These are phyloP conservation scores for Trichosurus vulpecula DNA, from an alignment of 2,797 vertebrate species.

Conservation along the genomic window DNA sequence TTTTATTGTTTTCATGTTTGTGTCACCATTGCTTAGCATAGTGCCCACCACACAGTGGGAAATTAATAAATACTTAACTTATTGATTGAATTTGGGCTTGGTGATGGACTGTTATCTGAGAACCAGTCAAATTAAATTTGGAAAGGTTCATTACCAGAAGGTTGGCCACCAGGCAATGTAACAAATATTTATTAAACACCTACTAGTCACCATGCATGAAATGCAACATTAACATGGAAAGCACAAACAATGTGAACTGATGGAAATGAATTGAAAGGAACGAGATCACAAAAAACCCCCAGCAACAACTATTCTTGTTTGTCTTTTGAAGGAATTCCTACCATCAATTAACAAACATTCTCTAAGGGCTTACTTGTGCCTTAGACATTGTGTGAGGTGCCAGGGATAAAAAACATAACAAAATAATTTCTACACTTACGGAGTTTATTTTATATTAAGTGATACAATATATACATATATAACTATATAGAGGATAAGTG, in stretches of 20 bases:
- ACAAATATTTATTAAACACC: background rate
- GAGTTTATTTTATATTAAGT: background rate
- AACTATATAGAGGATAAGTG: background rate
- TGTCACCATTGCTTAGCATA: background rate
- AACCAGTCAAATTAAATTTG: background rate
- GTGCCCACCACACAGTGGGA: background rate
- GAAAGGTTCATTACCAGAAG: background rate
- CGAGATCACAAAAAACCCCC: background rate
- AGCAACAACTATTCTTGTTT: background rate
- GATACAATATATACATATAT: background rate
- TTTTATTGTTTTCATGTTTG: background rate
- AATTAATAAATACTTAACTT: constrained; percentile 15
- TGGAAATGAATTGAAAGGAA: background rate
- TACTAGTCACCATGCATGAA: background rate
- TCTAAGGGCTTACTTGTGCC: background rate
- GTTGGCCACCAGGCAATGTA: background rate
- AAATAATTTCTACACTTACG: background rate
- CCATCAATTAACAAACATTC: background rate
- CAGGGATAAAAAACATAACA: background rate
- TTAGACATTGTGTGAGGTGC: background rate
- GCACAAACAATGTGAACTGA: background rate
- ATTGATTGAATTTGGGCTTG: background rate
- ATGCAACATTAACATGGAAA: background rate
- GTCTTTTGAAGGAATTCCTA: background rate
- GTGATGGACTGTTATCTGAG: background rate